phyloP scores from a whole-genome alignment of 1,140 invertebrate species.

The Idris sp. region DNA sequence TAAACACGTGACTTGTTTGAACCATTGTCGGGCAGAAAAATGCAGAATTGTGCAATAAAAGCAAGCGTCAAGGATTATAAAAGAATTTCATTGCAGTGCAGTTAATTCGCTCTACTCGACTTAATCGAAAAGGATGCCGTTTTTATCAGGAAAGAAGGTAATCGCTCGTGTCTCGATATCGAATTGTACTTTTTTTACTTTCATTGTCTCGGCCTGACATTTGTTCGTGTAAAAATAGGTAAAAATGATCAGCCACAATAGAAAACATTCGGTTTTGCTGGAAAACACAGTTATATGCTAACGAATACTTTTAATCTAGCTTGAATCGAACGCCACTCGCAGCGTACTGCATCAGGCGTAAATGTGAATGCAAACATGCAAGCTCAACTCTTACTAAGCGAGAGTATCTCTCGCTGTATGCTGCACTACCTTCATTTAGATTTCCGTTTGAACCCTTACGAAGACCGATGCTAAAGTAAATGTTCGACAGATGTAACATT shows the following conservation, averaged over 20 bases:
- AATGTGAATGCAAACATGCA: conserved; percentile 54
- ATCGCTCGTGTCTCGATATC: conserved; percentile 51
- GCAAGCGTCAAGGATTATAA: conserved; percentile 33
- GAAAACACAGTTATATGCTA: conserved; percentile 64
- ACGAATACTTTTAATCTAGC: conserved; percentile 70
- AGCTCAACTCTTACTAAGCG: conserved; percentile 35
- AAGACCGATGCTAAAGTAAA: conserved; percentile 65
- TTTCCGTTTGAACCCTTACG: conserved; percentile 70
- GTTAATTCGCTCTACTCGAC: conserved; percentile 46
- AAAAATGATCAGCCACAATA: conserved; percentile 55
- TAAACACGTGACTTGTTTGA: conserved; percentile 19
- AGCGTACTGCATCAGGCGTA: conserved; percentile 28
- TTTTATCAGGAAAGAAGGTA: conserved; percentile 39
- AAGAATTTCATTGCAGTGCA: conserved; percentile 30
- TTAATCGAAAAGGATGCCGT: conserved; percentile 48
- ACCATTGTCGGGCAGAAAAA: conserved; percentile 2
- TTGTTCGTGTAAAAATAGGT: conserved; percentile 54
- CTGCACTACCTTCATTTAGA: conserved; percentile 70
- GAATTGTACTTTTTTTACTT: conserved; percentile 38
- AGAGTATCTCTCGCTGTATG: conserved; percentile 45
- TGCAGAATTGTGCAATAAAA: conserved; percentile 18
- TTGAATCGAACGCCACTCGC: conserved; percentile 58
- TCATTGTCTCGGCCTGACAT: conserved; percentile 48
- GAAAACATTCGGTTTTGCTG: conserved; percentile 47
- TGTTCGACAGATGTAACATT: conserved; percentile 65